A percentile compares a stretch with the other conserved stretches of the same genome.
Evolutionary conservation across 2,113 vertebrate species (phyloP).

Genomic region (Desmodus rotundus): DNA sequence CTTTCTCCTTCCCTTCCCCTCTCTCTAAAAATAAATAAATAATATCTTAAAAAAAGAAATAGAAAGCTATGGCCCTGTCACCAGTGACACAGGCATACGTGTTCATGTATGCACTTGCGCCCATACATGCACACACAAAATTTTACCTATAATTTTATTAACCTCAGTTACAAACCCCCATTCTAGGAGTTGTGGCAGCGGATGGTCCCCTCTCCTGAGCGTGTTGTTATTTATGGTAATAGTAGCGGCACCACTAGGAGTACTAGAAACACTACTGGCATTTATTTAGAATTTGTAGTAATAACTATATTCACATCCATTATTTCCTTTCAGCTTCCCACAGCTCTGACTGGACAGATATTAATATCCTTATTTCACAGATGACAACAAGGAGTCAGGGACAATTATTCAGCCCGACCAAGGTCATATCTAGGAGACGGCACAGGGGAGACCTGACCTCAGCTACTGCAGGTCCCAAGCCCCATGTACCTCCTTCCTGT

Average conservation of each 20-base stretch:
- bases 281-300: not conserved
- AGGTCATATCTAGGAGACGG: not conserved
- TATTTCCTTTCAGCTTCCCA: not conserved
- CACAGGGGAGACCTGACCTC: not conserved
- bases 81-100: not conserved
- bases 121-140: accelerated
- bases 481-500: too few relatives aligned
- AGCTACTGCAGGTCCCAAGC: too few relatives aligned
- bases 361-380: not conserved
- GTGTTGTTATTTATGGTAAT: not conserved
- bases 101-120: not conserved
- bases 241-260: not conserved
- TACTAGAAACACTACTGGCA: not conserved
- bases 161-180: not conserved
- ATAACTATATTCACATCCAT: not conserved
- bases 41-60: too few relatives aligned
- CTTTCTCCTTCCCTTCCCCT: too few relatives aligned
- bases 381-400: too few relatives aligned
- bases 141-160: not conserved
- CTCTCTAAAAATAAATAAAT: too few relatives aligned
- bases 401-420: not conserved
- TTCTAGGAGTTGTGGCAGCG: not conserved
- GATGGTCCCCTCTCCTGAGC: not conserved
- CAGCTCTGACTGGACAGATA: not conserved
- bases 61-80: not conserved